Base-by-base conservation (phyloP, 2,888 invertebrate genomes). In the Eutolmus rufibarbis region DNA sequence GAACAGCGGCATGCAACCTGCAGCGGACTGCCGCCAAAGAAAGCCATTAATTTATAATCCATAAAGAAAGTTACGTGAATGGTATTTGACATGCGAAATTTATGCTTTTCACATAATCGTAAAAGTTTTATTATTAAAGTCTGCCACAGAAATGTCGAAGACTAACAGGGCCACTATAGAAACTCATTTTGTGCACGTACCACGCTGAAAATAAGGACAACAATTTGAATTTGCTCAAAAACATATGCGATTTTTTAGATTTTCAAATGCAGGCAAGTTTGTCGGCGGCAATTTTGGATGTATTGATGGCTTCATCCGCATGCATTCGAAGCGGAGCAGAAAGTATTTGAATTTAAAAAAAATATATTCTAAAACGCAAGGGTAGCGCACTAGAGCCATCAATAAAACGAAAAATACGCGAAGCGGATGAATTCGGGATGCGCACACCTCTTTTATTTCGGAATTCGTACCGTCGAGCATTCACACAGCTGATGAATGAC, bases 31-130 rank as follows among this genome's bases (percentile, higher is more conserved):
- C 77, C 86, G 66, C 66, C 66, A 56, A 86, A 86, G 74, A 82
- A 88, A 85, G 34, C 87, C 86, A 87, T 88, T 87, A 88, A 88
- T 88, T 87, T 88, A 88, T 51, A 87, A 88, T 87, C 87, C 88
- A 87, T 87, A 88, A 88, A 81, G 81, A 84, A 86, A 87, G 79
- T 88, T 86, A 86, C 66, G 77, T 81, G 84, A 84, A 84, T 84
- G 84, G 66, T 40, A 37, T 84, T 66, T 40, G 84, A 84, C 88
- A 88, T 88, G 88, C 87, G 81, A 88, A 87, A 87, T 87, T 87
- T 88, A 88, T 88, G 87, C 76, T 57, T 76, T 76, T 84, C 86
- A 74, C 86, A 74, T 74, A 86, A 86, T 86, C 86, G 74, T 86
- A 74, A 86, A 86, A 86, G 86, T 74, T 86, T 74, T 19, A 66